Evolutionary conservation across 2,888 invertebrate species (phyloP), one percentile per base, ranked within the genome.

Genomic region (Leptopilina syphax): DNA sequence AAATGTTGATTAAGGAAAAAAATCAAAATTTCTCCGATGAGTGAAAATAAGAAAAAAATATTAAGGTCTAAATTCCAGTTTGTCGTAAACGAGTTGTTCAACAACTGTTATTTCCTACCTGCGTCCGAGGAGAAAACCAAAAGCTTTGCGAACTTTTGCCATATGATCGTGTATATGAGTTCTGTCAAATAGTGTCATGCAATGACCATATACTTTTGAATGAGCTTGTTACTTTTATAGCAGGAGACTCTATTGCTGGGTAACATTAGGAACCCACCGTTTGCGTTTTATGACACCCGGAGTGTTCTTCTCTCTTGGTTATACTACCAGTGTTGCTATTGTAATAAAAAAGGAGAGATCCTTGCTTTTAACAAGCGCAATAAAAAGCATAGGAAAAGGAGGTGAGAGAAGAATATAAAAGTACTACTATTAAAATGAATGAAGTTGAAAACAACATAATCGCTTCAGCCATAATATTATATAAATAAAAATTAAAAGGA

Each of bases 211-310:
- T 73, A 57, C 73, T 57, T 57, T 57, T 73, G 73, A 70, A 70
- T 70, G 73, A 57, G 57, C 73, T 73, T 73, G 73, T 73, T 73
- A 73, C 73, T 57, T 73, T 73, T 73, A 73, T 73, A 34, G 70
- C 54, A 34, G 57, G 50, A 50, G 57, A 34, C 34, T 70, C 57
- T 57, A 73, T 73, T 73, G 73, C 57, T 57, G 73, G 44, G 57
- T 57, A 57, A 57, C 34, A 34, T 73, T 73, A 57, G 54, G 73
- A 73, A 73, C 54, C 34, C 73, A 57, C 73, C 73, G 54, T 73
- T 73, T 57, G 73, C 73, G 73, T 73, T 73, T 73, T 73, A 73
- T 73, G 73, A n/a, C 57, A 50, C 6, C 57, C 27, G 7, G 6
- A 73, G 73, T 57, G 34, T 73, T 57, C 73, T 73, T 34, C 73